Base-by-base conservation (phyloP, 2,113 vertebrate genomes). In the Camelus bactrianus region DNA sequence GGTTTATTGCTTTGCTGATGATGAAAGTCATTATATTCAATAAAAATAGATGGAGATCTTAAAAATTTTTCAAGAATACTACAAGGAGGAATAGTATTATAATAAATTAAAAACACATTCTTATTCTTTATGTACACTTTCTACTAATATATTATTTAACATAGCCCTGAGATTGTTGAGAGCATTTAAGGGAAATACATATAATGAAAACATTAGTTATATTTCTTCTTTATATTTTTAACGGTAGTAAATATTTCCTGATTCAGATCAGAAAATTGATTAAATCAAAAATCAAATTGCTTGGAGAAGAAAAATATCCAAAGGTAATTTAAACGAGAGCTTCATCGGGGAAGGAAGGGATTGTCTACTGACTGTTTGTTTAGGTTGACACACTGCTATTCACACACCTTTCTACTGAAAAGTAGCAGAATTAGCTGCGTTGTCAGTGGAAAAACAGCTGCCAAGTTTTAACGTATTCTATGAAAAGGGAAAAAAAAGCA, bases 381-480 rank as follows among this genome's bases (percentile, higher is more conserved):
- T 92, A 69, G 19, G 32, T 65, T 58, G 52, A 56, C 24, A 46
- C 6, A 38, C 7, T 64, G 12, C 26, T 92, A 38, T 20, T 50
- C 35, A 67, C 17, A 67, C 0, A 77, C 20, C 22, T 93, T 76
- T 72, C 52, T 81, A 24, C 1, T n/a, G 42, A 81, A 70, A 69
- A 75, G 24, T 28, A 69, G 38, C 84, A 72, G 13, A 80, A 88
- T 81, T 80, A 87, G 67, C 80, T 79, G 67, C 86, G 38, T 32
- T 60, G 54, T 81, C 62, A 60, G 62, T 89, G 6, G 30, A 9
- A 8, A 75, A 67, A 79, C 54, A 84, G 1, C 22, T 80, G 46
- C 83, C 65, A 91, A 54, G 16, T 77, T 88, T 93, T 94, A 95
- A 93, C 26, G 94, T 96, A 86, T 70, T 88, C 30, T 82, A 64